Conservation (phyloP, 1,140 invertebrate species). For the Papilio polytes region DNA sequence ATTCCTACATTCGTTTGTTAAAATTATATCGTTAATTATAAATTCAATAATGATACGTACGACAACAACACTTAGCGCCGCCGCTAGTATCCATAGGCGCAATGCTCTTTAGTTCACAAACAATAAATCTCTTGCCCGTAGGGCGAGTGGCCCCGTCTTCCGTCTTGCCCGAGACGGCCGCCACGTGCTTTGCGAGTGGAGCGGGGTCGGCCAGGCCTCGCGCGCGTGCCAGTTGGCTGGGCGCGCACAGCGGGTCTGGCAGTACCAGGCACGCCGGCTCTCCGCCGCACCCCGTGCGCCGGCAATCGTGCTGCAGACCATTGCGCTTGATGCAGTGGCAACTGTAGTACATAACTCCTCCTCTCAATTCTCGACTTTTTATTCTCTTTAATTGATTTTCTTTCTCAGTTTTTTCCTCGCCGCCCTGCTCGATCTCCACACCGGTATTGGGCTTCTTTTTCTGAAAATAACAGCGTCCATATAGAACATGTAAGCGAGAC, state of each 20-base stretch:
- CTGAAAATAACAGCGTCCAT: conserved; percentile 53
- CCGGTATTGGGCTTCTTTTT: conserved; percentile 57
- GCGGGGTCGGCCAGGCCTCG: conserved; percentile 71
- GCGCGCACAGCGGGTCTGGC: conserved; percentile 87
- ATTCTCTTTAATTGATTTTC: conserved; percentile 75
- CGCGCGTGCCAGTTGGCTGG: conserved; percentile 81
- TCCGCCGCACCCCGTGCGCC: conserved; percentile 87
- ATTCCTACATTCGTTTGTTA: not conserved
- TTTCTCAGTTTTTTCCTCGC: conserved; percentile 72
- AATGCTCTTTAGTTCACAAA: conserved; percentile 75
- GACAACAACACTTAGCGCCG: conserved; percentile 71
- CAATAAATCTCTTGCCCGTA: conserved; percentile 71
- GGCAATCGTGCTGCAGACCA: conserved; percentile 90
- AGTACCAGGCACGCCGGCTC: conserved; percentile 87
- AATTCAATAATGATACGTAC: conserved; percentile 39
- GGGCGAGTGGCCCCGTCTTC: conserved; percentile 46
- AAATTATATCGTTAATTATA: no score
- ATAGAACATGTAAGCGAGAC: conserved; percentile 25
- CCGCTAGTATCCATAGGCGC: conserved; percentile 53
- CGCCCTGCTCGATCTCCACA: conserved; percentile 60
- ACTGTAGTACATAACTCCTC: conserved; percentile 86
- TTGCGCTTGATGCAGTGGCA: conserved; percentile 91
- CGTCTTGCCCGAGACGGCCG: conserved; percentile 47
- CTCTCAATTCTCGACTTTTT: conserved; percentile 88
- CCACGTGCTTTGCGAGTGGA: conserved; percentile 61